Base-by-base conservation (phyloP, 2,113 vertebrate genomes). In the Pycnonotus jocosus region DNA sequence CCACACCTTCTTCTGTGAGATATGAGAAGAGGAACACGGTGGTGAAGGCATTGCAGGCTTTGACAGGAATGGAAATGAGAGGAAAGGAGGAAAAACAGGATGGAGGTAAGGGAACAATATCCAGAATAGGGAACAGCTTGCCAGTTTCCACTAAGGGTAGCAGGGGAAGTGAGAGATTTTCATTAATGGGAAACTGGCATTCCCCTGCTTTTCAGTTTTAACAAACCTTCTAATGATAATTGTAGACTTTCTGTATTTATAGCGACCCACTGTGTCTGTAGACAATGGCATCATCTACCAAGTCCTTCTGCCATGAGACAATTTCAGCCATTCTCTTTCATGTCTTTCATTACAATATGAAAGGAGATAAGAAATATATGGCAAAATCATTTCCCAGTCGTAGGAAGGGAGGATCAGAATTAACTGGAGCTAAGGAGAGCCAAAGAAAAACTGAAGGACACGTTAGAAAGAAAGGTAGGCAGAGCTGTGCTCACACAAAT, bases 221-320 rank as follows among this genome's bases (percentile, higher is more conserved):
- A 97, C 95, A 97, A 97, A 96, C 94, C 82, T 94, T 95, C 94
- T 97, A 95, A 97, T 97, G 91, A 97, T 97, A 96, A 97, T 96
- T 97, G 70, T 80, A 93, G 89, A 84, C 61, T 93, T 68, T 90
- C 81, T 93, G 83, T 97, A 95, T 98, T 98, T 97, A 95, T 91
- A 93, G 82, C 42, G 44, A 93, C 68, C 56, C 80, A 73, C n/a
- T 69, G 64, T 3, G 3, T 38, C 22, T 70, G 73, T 24, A 91
- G 84, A 96, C 71, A 93, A 95, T 79, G 45, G 45, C 70, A 6
- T 91, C 86, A 96, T 96, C 88, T 95, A 92, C 72, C 31, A 88
- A 93, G 42, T 56, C 72, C 73, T 91, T 96, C 82, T 93, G 47
- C 64, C 0, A 13, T 6, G 6, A 24, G 33, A 90, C 37, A 78